Conservation (phyloP, 2,797 vertebrate genomes). For the Tauraco hartlaubi region DNA sequence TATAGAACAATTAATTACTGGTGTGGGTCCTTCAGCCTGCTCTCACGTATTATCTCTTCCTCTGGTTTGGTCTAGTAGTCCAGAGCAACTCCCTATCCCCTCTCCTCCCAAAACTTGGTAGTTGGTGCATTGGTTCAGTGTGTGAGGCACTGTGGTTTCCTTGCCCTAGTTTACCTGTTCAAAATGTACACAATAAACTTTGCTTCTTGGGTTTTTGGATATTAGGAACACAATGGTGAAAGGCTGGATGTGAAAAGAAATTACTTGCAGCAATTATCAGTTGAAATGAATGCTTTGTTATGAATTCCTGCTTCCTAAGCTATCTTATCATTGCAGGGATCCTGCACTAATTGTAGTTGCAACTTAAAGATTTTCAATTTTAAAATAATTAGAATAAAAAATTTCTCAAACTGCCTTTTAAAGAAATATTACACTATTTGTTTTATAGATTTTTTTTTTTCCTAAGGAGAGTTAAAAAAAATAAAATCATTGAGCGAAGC, state of each 20-base stretch:
- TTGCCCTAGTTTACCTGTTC: background rate
- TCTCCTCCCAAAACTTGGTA: background rate
- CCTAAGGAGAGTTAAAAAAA: background rate
- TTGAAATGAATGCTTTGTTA: background rate
- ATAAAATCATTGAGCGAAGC: background rate
- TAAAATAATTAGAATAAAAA: background rate
- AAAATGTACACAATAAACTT: background rate
- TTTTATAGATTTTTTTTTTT: background rate
- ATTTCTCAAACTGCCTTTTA: background rate
- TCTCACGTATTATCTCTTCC: fast-evolving
- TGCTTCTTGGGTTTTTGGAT: background rate
- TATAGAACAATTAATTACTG: background rate
- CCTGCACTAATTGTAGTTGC: background rate
- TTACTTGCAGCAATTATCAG: background rate
- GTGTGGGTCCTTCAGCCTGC: background rate
- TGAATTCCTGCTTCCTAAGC: background rate
- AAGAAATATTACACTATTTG: background rate
- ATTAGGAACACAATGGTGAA: background rate
- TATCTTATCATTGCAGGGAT: background rate
- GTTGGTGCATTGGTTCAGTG: fast-evolving
- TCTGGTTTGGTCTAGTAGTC: background rate
- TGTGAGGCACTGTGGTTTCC: background rate
- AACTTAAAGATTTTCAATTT: background rate
- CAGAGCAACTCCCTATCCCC: background rate
- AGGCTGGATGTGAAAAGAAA: background rate